Conservation (phyloP, 1,140 invertebrate species). For the Ladona fulva region DNA sequence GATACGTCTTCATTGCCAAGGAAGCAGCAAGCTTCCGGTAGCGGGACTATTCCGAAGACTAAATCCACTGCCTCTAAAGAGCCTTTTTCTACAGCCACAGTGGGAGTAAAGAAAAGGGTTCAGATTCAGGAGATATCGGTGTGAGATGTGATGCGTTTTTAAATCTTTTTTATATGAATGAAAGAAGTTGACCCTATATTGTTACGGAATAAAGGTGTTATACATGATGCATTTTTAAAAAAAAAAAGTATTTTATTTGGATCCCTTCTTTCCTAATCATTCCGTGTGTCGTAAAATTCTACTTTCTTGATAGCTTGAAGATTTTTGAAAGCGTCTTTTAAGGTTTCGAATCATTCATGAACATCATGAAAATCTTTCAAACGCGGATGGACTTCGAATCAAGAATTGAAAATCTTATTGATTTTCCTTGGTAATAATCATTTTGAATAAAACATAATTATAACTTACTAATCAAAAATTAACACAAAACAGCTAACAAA, state of each 20-base stretch:
- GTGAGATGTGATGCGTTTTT: conserved; percentile 39
- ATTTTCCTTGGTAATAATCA: too few species aligned
- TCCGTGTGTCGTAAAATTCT: too few species aligned
- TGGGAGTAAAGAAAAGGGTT: conserved; percentile 66
- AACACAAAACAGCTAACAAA: too few species aligned
- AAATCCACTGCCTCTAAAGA: background rate
- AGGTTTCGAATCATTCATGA: too few species aligned
- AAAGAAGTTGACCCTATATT: background rate
- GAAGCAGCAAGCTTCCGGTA: background rate
- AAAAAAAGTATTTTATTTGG: background rate
- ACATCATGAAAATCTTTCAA: too few species aligned
- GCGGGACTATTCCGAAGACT: background rate
- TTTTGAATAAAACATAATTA: too few species aligned
- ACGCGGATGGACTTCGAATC: too few species aligned
- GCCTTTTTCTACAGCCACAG: background rate
- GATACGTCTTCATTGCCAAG: background rate
- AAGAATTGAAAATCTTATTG: too few species aligned
- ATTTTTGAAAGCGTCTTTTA: too few species aligned
- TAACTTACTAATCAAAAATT: too few species aligned
- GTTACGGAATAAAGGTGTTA: conserved; percentile 10
- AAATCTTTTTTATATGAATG: background rate
- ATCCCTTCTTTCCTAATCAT: too few species aligned
- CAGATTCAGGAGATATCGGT: conserved; percentile 83
- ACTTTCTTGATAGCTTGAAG: too few species aligned
- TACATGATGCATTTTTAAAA: background rate